Evolutionary conservation across 2,888 invertebrate genomes (phyloP), one percentile per base, ranked within the genome.

Genomic region (Colletes collaris): DNA sequence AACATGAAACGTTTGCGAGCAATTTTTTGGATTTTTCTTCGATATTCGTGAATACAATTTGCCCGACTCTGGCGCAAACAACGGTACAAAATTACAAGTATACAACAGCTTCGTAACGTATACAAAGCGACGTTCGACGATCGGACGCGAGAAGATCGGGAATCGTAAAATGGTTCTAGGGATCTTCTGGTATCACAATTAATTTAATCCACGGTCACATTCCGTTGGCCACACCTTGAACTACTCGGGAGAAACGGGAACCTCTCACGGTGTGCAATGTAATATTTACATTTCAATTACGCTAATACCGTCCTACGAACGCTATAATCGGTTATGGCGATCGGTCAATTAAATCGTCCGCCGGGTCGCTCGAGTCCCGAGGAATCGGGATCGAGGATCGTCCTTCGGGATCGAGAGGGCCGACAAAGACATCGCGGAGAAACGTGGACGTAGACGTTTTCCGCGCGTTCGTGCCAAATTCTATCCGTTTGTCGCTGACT

Each of bases 111-210:
- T 40, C 4, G 40, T 40, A 40, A 4, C 27, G 27, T 27, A 27
- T 3, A 40, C 40, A 40, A 40, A 3, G 40, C 7, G 27, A 27
- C 19, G 19, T 19, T 13, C 46, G 60, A 46, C 46, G 46, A 44
- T 10, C 44, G 4, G 5, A 44, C 60, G 44, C 60, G 10, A 11
- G n/a, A 70, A n/a, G 37, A 53, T 60, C 27, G 0, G 40, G 19
- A 27, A 2, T 27, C 27, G 27, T 27, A 46, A 63, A 62, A 49
- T 19, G 69, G 62, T 59, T 50, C 58, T 65, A 67, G 52, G 59
- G 40, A 50, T 60, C 58, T 13, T 52, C 75, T 84, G 84, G 64
- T 79, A 81, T 81, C 85, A 70, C 82, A 74, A 85, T 75, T 49
- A 71, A 76, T 59, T 59, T 66, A 71, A 76, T 56, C 78, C 66